Evolutionary conservation across 2,113 vertebrate genomes (phyloP), one percentile per base, ranked within the genome.

Genomic region (Labeo rohita): DNA sequence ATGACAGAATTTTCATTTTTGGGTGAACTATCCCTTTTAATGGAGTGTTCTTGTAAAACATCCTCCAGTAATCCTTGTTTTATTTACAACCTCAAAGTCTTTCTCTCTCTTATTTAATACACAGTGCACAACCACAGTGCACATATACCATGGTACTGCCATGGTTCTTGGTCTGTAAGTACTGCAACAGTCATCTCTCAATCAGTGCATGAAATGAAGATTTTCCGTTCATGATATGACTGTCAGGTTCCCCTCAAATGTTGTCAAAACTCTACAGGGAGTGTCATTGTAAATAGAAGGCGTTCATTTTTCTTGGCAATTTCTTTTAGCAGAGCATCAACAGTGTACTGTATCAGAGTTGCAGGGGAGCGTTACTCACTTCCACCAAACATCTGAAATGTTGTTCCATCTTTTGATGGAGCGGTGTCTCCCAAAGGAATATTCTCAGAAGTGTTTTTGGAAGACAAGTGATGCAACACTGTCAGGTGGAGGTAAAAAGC

Each of bases 361-460:
- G 16, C 54, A 39, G n/a, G 13, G 63, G 34, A 79, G 63, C 36
- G 21, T 56, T 75, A 28, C 68, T 77, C 73, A 21, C 76, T 72
- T 70, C 18, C 54, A 86, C 56, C 75, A 65, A 86, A 81, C 68
- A 84, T 34, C 49, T 85, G 79, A 83, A 77, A 86, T 86, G 56
- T 49, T 84, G 79, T 88, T 85, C 50, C 79, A 80, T 80, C 75
- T 82, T 85, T 86, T 86, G 66, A 84, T 86, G 80, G 68, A 86
- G 85, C 4, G 5, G 45, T 70, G 39, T 84, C 45, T 89, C 85
- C 85, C 81, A 66, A 85, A 80, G 85, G 81, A 86, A 63, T 79
- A 16, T 39, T 56, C 50, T 79, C 83, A 72, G 65, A 78, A 50
- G 49, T 59, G 77, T 78, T 86, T 79, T 54, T 52, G 68, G 59